These are phyloP conservation scores for Diadophis punctatus DNA, from an alignment of 2,113 vertebrate species.

Conservation along the genomic window DNA sequence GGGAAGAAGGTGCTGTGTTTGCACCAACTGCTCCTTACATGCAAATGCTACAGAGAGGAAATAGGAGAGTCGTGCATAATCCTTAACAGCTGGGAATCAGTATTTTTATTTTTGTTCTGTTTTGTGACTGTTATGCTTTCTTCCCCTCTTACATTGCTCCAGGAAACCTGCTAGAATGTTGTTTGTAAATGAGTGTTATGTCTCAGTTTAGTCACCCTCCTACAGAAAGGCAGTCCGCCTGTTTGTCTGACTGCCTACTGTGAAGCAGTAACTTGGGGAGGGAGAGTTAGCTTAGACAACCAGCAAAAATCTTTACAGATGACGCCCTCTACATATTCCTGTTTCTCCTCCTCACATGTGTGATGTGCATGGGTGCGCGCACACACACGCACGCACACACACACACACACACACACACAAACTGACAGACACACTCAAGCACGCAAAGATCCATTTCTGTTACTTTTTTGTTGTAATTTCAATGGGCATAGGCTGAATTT, in stretches of 20 bases:
- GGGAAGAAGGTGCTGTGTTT: constrained; percentile 24
- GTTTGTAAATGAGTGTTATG: neutral
- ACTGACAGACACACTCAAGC: neutral
- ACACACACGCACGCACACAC: too few species aligned
- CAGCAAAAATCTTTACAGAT: neutral
- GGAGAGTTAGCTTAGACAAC: constrained; percentile 1
- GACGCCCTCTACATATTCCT: neutral
- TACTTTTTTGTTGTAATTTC: neutral
- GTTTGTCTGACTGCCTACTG: constrained; percentile 4
- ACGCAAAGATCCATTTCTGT: neutral
- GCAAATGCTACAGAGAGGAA: constrained; percentile 42
- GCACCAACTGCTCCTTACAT: constrained; percentile 27
- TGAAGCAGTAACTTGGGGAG: constrained; percentile 6
- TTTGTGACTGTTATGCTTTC: constrained; percentile 5
- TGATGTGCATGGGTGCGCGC: too few species aligned
- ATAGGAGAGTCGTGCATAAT: constrained; percentile 36
- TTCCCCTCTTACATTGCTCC: constrained; percentile 6
- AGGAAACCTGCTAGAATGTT: constrained; percentile 21
- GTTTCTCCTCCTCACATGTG: neutral
- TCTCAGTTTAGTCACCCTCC: constrained; percentile 31
- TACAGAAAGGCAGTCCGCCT: neutral
- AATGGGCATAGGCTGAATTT: neutral
- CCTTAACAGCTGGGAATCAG: constrained; percentile 41
- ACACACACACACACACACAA: neutral
- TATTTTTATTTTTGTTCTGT: constrained; percentile 43